Evolutionary conservation across 2,113 vertebrate species (phyloP), one percentile per base, ranked within the genome.

Genomic region (Crotophaga sulcirostris): DNA sequence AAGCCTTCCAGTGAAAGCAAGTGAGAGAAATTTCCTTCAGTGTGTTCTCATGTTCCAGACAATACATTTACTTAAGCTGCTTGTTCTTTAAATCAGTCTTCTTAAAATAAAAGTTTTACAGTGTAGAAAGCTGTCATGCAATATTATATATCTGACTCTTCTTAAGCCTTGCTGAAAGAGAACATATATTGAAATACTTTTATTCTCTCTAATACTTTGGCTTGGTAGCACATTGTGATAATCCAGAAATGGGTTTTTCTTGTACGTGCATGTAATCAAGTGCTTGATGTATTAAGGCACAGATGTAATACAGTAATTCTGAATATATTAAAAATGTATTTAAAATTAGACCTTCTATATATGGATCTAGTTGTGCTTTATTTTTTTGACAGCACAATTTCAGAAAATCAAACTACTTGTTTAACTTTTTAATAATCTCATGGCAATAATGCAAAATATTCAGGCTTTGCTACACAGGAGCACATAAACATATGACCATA

Each of bases 1-100:
- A 87, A 79, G 45, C 80, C 60, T 92, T 93, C 90, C 89, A 93
- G 69, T 56, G 80, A 96, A 97, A 96, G 95, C 82, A 95, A 73
- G 73, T 28, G 60, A 92, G 72, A 93, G 79, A 80, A 95, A 92
- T 76, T 80, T 90, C 93, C 91, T 96, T 93, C 0, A 20, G 76
- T 95, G 70, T 91, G 19, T 96, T 96, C 84, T 94, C 63, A 77
- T 60, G 72, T 87, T 84, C 38, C 67, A 86, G 78, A 33, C 70
- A 84, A 68, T 28, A 73, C 24, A 17, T 89, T 97, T 95, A 92
- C 63, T 93, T 92, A 63, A 34, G 51, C 84, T 90, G 52, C 77
- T 91, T 92, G 84, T 83, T 62, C 74, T 95, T 93, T 89, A 76
- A 89, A 92, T 15, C 84, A 72, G 18, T 91, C 95, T 94, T 95